A percentile compares a stretch with the other conserved stretches of the same genome.
These are phyloP conservation scores for Acipenser transmontanus DNA, from an alignment of 2,797 vertebrate genomes.

Conservation along the genomic window DNA sequence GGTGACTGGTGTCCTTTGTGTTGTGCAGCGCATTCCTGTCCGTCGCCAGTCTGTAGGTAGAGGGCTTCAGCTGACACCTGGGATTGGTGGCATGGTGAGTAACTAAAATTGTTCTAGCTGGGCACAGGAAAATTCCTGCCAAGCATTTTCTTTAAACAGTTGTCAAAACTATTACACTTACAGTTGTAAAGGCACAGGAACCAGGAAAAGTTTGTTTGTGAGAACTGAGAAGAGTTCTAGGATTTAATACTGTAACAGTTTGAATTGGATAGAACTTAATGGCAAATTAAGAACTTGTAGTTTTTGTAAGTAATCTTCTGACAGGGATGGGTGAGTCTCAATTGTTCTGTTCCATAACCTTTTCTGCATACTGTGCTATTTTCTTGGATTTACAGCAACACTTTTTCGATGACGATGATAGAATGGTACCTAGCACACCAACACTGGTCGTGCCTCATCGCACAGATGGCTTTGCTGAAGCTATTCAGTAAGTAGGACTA, in stretches of 20 bases:
- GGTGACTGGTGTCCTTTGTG: conserved; percentile 18
- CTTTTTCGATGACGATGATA: conserved; percentile 89
- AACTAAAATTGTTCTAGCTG: not conserved
- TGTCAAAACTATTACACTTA: too few species aligned
- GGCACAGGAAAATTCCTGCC: too few species aligned
- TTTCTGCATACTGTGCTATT: not conserved
- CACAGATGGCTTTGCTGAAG: conserved; percentile 86
- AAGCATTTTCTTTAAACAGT: too few species aligned
- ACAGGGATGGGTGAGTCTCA: too few species aligned
- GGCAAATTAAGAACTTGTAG: too few species aligned
- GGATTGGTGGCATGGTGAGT: conserved; percentile 77
- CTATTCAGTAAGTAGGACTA: conserved; percentile 76
- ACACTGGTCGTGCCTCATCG: conserved; percentile 84
- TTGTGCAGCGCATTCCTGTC: conserved; percentile 50
- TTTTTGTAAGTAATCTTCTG: too few species aligned
- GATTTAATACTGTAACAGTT: too few species aligned
- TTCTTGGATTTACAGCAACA: conserved; percentile 60
- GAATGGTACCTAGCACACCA: conserved; percentile 89
- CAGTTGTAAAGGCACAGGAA: too few species aligned
- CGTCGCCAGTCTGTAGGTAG: conserved; percentile 78
- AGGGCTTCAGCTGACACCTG: conserved; percentile 76
- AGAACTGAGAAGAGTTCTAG: too few species aligned
- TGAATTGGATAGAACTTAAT: too few species aligned
- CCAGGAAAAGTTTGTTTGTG: too few species aligned
- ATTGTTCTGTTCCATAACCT: too few species aligned